Conservation (phyloP, 1,140 invertebrate species). For the Camponotus floridanus region DNA sequence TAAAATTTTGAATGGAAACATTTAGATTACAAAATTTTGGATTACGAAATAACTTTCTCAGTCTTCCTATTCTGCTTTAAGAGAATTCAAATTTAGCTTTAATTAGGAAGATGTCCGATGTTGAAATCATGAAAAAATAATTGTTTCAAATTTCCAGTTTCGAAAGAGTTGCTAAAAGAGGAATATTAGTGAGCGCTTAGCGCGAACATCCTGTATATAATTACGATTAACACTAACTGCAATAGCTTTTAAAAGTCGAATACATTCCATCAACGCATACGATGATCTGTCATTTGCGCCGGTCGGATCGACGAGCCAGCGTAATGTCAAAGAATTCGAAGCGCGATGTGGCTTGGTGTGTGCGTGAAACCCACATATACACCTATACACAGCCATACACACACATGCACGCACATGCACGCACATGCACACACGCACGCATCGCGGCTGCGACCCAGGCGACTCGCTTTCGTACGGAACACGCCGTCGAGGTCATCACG, state of each 20-base stretch:
- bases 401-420: conserved; percentile 15
- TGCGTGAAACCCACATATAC: conserved; percentile 3
- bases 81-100: no score
- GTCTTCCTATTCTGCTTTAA: background rate
- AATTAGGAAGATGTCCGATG: background rate
- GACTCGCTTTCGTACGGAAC: conserved; percentile 45
- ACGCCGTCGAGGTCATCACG: conserved; percentile 77
- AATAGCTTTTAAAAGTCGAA: conserved; percentile 12
- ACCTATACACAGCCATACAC: conserved; percentile 40
- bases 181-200: background rate
- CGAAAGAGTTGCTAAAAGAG: background rate
- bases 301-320: conserved; percentile 29
- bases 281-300: conserved; percentile 43
- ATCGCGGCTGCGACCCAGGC: background rate
- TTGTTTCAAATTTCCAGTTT: background rate
- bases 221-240: background rate
- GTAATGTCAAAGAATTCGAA: conserved; percentile 69
- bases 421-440: background rate
- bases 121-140: background rate
- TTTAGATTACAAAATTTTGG: no score
- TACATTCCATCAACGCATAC: conserved; percentile 16
- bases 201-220: background rate
- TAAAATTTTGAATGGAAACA: background rate
- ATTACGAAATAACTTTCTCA: background rate
- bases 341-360: conserved; percentile 34